Base-by-base conservation (phyloP, 2,888 invertebrate genomes). In the Caradrina clavipalpis region DNA sequence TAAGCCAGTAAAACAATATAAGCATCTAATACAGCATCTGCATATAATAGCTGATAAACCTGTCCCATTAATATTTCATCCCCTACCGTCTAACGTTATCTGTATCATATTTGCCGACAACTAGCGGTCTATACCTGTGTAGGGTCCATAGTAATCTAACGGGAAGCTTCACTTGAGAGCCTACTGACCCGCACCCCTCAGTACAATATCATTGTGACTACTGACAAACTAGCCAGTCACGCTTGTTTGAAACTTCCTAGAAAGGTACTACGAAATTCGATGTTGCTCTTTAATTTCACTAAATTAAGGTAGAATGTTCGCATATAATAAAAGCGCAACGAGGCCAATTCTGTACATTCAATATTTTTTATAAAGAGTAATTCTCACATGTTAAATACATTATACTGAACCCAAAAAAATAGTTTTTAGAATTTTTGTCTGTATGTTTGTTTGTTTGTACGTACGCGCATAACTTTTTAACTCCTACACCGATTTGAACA, bases 61-160 rank as follows among this genome's bases (percentile, higher is more conserved):
- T 15, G 17, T n/a, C 31, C 39, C 4, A 39, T 8, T 39, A 39
- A 26, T 57, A 56, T 11, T 73, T 42, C 47, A 66, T 13, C 61
- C 47, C 65, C 19, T 31, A 6, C 11, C 7, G 56, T 53, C 31
- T 69, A 63, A 51, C 54, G 53, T 68, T 61, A 51, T 66, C 75
- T 53, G 74, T 77, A 73, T 76, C 70, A 76, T 78, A 80, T 82
- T 81, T 82, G 73, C 82, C 73, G 74, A 78, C 78, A 76, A 79
- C 81, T 69, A 77, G 80, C 83, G 86, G 74, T 83, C 87, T 86
- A 87, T 80, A 87, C 45, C 45, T 45, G 17, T 45, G 17, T 84
- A 84, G 75, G 76, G 73, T 64, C 73, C 73, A 73, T 66, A 68
- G 73, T 69, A 68, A 67, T 58, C 74, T 76, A 70, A 62, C 65